These are phyloP conservation scores for Alosa alosa DNA, from an alignment of 2,113 vertebrate genomes.

Conservation along the genomic window DNA sequence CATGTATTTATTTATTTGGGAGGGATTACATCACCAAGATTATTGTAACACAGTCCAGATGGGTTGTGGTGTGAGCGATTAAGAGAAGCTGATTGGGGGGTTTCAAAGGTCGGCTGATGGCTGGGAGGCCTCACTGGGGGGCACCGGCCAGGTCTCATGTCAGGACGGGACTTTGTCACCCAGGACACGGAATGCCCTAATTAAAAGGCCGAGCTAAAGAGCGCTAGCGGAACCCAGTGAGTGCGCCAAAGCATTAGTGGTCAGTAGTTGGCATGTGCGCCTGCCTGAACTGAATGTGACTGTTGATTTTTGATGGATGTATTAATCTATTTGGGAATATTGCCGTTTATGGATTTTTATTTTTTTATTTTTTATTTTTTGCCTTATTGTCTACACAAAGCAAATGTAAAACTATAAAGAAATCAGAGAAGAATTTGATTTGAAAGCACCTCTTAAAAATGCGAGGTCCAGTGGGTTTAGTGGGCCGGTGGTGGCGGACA, in stretches of 20 bases:
- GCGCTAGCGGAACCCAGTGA: neutral
- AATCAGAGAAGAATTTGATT: neutral
- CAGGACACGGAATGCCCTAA: slow-evolving; percentile 4
- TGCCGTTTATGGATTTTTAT: neutral
- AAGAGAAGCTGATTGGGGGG: slow-evolving; percentile 55
- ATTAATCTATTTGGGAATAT: too few species aligned
- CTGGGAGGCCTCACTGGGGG: slow-evolving; percentile 39
- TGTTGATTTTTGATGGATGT: neutral
- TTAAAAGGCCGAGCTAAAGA: neutral
- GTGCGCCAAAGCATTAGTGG: neutral
- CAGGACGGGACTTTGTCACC: slow-evolving; percentile 1
- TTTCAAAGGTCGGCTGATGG: slow-evolving; percentile 49
- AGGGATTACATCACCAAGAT: slow-evolving; percentile 63
- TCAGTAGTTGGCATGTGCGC: neutral
- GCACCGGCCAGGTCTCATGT: slow-evolving; percentile 9
- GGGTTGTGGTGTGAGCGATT: slow-evolving; percentile 64
- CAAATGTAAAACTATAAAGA: neutral
- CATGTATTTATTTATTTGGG: slow-evolving; percentile 26
- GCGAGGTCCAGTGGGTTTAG: neutral
- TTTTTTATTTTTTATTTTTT: neutral
- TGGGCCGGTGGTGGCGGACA: neutral
- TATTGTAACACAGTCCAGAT: slow-evolving; percentile 68
- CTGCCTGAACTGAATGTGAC: neutral
- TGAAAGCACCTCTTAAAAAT: neutral
- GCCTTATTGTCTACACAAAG: neutral